Base-by-base conservation (phyloP, 1,140 invertebrate species). In the Saccostrea glomerata region DNA sequence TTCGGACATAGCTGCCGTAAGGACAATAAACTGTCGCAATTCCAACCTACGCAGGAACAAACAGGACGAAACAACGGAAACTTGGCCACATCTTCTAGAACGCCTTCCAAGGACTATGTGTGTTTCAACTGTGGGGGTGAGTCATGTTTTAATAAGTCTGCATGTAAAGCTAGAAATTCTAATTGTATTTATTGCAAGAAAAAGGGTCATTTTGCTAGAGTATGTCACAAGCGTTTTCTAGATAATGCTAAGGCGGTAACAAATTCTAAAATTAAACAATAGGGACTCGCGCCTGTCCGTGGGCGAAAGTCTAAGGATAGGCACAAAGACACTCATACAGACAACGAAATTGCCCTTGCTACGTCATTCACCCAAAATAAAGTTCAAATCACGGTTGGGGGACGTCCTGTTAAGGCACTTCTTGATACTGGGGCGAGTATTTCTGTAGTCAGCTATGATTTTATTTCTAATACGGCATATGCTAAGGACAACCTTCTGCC, bases 381-480 rank as follows among this genome's bases (percentile, higher is more conserved):
- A 47, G 66, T 89, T 2, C 73, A n/a, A 55, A 86, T 89, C 9
- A 89, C 56, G 25, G 86, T 87, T 23, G 13, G 63, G 2, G 63
- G 40, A 84, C 23, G 40, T 4, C 83, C 63, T 77, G 77, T 77
- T n/a, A 86, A 84, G 25, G 85, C 82, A 7, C 73, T 89, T 36
- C 23, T 89, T 55, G 88, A 89, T 73, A 89, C 86, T 73, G 82
- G 88, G 30, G 82, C 88, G 60, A 23, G 11, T 17, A 73, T 89
- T 87, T 56, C 7, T 63, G 85, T 63, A 54, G 66, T 25, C 58
- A 82, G 20, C 36, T 40, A 58, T 63, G 47, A 73, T 87, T 89
- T 82, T 17, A 87, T 66, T 87, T 73, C 40, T 66, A 87, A 56
- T 40, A 82, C 25, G 40, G 20, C 12, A 25, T 89, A 85, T 36